phyloP scores from a whole-genome alignment of 2,888 invertebrate genomes.

The Callosobruchus maculatus region DNA sequence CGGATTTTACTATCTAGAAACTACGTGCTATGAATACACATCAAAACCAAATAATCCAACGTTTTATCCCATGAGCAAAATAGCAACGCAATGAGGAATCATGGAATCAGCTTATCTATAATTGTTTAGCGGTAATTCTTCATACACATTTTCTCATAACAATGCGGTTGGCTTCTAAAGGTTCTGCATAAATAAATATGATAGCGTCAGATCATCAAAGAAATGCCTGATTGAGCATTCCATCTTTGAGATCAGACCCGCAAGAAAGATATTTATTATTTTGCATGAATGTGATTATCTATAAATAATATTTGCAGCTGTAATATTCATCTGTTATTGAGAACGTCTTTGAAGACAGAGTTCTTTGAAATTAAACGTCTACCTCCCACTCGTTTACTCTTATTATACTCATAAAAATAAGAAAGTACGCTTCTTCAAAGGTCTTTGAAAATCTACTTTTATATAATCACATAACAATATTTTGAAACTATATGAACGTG shows the following conservation, averaged over 20 bases:
- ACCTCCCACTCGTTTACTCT: too few relatives aligned
- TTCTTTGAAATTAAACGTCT: too few relatives aligned
- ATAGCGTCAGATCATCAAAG: neutral
- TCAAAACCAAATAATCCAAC: neutral
- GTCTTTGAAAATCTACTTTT: too few relatives aligned
- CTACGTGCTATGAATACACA: neutral
- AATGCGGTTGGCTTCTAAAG: neutral
- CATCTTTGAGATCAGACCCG: conserved; percentile 1
- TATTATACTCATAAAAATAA: too few relatives aligned
- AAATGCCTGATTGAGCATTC: neutral
- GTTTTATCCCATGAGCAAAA: neutral
- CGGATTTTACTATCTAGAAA: neutral
- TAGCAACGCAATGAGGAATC: neutral
- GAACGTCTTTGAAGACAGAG: too few relatives aligned
- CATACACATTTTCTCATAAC: neutral
- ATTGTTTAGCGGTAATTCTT: neutral
- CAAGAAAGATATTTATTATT: too few relatives aligned
- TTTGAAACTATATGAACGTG: too few relatives aligned
- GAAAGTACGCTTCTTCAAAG: too few relatives aligned
- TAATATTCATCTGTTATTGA: too few relatives aligned
- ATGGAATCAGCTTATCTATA: neutral
- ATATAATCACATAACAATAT: too few relatives aligned
- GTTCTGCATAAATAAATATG: neutral
- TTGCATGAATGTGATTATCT: too few relatives aligned
- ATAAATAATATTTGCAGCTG: too few relatives aligned